Conservation (phyloP, 2,113 vertebrate genomes). For the Erythrolamprus reginae region DNA sequence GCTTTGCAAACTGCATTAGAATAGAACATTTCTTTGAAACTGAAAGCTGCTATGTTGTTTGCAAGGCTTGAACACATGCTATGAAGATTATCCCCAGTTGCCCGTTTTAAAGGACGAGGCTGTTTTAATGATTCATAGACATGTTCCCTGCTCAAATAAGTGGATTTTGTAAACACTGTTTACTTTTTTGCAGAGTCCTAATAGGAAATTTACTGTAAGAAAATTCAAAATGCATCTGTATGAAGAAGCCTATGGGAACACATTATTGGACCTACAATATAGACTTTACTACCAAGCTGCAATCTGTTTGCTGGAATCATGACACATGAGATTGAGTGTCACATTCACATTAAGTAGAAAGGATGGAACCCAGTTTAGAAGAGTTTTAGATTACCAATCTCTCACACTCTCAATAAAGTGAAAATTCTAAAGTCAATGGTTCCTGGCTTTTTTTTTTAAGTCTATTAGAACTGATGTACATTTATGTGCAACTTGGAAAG, state of each 20-base stretch:
- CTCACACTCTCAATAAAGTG: background rate
- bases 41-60: background rate
- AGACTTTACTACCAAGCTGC: background rate
- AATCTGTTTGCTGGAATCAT: background rate
- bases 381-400: background rate
- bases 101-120: background rate
- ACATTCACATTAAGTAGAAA: background rate
- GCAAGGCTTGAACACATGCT: background rate
- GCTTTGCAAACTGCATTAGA: background rate
- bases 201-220: background rate
- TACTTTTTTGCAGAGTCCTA: background rate
- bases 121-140: background rate
- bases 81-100: background rate
- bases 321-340: too few species aligned
- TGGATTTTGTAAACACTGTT: background rate
- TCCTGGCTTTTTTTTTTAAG: background rate
- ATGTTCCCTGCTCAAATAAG: background rate
- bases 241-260: background rate
- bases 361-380: background rate
- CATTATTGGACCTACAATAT: background rate
- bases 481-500: background rate
- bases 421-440: background rate
- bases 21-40: background rate
- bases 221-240: background rate
- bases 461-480: background rate